phyloP scores from a whole-genome alignment of 2,888 invertebrate species.

The Melangyna quadrimaculata region DNA sequence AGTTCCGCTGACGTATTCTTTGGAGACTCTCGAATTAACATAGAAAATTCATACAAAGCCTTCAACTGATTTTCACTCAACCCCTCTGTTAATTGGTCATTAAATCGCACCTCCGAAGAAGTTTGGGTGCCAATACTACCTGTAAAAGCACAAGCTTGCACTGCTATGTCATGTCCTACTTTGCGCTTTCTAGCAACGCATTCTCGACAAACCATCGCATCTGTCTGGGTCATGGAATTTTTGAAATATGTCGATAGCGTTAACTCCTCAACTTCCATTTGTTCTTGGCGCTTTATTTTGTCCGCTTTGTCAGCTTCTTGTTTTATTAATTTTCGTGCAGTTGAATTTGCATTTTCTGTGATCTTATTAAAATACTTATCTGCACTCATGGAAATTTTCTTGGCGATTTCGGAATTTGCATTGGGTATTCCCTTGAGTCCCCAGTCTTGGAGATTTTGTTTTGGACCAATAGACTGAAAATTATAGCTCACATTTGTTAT shows the following conservation, averaged over 20 bases:
- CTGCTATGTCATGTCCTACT: constrained; percentile 39
- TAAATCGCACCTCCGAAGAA: background rate
- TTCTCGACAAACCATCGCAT: constrained; percentile 25
- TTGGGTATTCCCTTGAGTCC: constrained; percentile 36
- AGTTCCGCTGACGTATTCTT: constrained; percentile 27
- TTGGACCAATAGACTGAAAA: constrained; percentile 55
- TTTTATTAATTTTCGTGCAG: constrained; percentile 39
- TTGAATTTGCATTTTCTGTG: constrained; percentile 32
- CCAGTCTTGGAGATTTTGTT: constrained; percentile 32
- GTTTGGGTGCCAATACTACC: constrained; percentile 48
- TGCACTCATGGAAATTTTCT: constrained; percentile 45
- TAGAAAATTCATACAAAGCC: constrained; percentile 42
- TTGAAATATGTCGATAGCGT: constrained; percentile 45
- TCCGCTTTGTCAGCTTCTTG: constrained; percentile 27
- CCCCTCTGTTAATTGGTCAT: constrained; percentile 1
- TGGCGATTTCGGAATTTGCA: constrained; percentile 40
- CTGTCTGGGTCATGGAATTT: constrained; percentile 56
- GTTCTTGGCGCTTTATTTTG: background rate
- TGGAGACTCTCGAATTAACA: constrained; percentile 43
- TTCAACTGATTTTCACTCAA: constrained; percentile 40
- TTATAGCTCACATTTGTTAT: constrained; percentile 49
- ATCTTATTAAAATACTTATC: constrained; percentile 51
- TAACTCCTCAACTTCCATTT: constrained; percentile 43
- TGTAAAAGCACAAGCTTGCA: constrained; percentile 19
- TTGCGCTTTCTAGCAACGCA: constrained; percentile 41